phyloP scores from a whole-genome alignment of 2,797 vertebrate genomes.

The Gouania willdenowi region DNA sequence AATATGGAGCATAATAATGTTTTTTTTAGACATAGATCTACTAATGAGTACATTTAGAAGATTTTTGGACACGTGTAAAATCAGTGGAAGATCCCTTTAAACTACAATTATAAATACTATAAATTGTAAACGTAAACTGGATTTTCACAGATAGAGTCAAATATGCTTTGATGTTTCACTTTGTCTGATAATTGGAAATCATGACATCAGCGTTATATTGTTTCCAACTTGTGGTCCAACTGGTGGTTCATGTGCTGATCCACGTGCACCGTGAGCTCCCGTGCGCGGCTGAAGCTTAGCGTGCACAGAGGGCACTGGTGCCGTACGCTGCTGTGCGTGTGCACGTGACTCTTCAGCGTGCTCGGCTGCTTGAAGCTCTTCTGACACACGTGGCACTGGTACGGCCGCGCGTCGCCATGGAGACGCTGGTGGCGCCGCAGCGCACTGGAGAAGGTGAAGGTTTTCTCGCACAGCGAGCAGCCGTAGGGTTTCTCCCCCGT shows the following conservation, averaged over 20 bases:
- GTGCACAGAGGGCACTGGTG: slow-evolving; percentile 48
- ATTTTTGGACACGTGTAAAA: no score
- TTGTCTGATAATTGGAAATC: no score
- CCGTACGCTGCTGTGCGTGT: slow-evolving; percentile 38
- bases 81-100: no score
- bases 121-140: no score
- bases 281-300: slow-evolving; percentile 54
- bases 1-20: no score
- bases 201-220: no score
- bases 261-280: slow-evolving; percentile 55
- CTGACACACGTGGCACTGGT: slow-evolving; percentile 30
- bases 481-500: slow-evolving; percentile 50
- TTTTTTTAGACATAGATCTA: no score
- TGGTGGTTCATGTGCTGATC: slow-evolving; percentile 21
- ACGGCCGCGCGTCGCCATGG: slow-evolving; percentile 38
- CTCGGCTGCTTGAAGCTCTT: slow-evolving; percentile 47
- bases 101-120: no score
- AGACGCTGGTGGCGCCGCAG: slow-evolving; percentile 53
- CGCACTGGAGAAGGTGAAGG: slow-evolving; percentile 61
- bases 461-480: slow-evolving; percentile 37
- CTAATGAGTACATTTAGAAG: no score
- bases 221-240: no score
- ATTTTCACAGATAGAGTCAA: no score
- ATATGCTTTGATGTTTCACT: no score
- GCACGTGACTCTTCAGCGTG: slow-evolving; percentile 45